phyloP scores from a whole-genome alignment of 2,888 invertebrate genomes.

The Sclerodermus sp. region DNA sequence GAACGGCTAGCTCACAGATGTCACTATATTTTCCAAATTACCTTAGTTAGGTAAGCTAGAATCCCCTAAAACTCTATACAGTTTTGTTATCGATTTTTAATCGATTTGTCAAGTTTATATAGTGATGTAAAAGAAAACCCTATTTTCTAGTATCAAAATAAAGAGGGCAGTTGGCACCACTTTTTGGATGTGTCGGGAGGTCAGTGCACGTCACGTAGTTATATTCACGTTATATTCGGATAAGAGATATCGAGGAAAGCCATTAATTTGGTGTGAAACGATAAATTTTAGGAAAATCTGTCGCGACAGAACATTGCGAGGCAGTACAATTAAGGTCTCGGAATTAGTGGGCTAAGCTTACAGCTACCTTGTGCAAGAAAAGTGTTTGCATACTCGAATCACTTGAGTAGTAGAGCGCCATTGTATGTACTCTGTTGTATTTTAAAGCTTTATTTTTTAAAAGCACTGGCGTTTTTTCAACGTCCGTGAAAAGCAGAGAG shows the following conservation, averaged over 20 bases:
- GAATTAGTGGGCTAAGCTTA: slow-evolving; percentile 20
- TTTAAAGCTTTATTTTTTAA: slow-evolving; percentile 23
- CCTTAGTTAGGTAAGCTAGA: too few species aligned
- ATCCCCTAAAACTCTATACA: too few species aligned
- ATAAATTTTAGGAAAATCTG: slow-evolving; percentile 31
- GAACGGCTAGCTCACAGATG: too few species aligned
- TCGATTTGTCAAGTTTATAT: too few species aligned
- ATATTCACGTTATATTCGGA: slow-evolving; percentile 32
- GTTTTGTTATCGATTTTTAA: too few species aligned
- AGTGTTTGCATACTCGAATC: not conserved
- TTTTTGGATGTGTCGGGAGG: slow-evolving; percentile 31
- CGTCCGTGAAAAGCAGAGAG: slow-evolving; percentile 28
- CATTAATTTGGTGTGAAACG: slow-evolving; percentile 24
- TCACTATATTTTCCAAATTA: too few species aligned
- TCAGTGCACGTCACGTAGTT: slow-evolving; percentile 55
- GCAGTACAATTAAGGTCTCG: slow-evolving; percentile 23
- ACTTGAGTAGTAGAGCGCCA: too few species aligned
- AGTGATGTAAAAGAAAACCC: too few species aligned
- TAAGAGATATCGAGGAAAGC: slow-evolving; percentile 34
- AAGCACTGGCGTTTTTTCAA: slow-evolving; percentile 22
- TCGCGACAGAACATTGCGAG: slow-evolving; percentile 31
- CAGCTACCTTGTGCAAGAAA: slow-evolving; percentile 3
- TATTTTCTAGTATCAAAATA: too few species aligned
- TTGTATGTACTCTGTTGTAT: slow-evolving; percentile 23
- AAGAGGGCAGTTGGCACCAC: not conserved